Evolutionary conservation across 1,140 invertebrate genomes (phyloP).

Genomic region (Euwallacea fornicatus): DNA sequence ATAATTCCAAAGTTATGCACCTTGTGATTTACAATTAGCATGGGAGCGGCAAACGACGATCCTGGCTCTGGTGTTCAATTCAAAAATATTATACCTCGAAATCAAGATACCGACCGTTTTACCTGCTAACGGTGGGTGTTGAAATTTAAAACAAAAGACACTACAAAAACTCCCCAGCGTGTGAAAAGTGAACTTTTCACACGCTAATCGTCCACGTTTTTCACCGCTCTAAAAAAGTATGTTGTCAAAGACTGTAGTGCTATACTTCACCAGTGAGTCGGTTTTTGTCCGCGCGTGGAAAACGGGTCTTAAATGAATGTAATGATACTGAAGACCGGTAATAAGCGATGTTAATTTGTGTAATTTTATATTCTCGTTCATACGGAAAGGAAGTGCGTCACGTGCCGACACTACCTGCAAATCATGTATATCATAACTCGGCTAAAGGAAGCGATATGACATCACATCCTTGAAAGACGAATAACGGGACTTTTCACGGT

Average conservation of each 20-base stretch:
- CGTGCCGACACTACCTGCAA: not conserved
- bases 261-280: not conserved
- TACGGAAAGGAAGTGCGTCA: not conserved
- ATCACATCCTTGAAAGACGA: not conserved
- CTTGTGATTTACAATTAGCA: conserved; percentile 1
- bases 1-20: not conserved
- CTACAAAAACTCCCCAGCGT: no score
- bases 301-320: no score
- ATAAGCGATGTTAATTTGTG: no score
- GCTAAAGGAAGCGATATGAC: conserved; percentile 3
- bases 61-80: no score
- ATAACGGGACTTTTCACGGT: conserved; percentile 1
- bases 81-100: no score
- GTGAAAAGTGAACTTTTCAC: no score
- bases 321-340: not conserved
- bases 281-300: not conserved
- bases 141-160: no score
- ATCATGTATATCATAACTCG: not conserved
- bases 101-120: no score
- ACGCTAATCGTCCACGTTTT: no score
- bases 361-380: not conserved
- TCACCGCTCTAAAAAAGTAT: no score
- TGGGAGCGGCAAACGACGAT: not conserved
- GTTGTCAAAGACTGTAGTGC: no score
- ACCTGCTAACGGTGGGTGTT: no score